A percentile compares a stretch with the other conserved stretches of the same genome.
phyloP scores from a whole-genome alignment of 1,140 invertebrate genomes.

The Conopomorpha cramerella region DNA sequence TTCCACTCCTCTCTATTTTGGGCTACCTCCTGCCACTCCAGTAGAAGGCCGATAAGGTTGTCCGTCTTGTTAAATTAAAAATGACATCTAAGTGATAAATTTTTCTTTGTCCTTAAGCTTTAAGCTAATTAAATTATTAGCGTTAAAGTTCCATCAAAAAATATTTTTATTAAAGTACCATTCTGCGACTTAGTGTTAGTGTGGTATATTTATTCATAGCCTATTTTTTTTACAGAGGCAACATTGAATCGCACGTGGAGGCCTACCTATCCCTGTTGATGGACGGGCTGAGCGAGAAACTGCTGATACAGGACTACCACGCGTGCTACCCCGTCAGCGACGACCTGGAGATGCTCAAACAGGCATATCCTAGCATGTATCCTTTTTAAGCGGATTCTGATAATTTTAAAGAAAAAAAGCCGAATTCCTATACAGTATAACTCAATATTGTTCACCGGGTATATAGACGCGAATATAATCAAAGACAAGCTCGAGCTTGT shows the following conservation, averaged over 20 bases:
- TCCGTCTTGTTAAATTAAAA: background rate
- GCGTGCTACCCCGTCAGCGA: constrained; percentile 63
- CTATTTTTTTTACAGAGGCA: constrained; percentile 54
- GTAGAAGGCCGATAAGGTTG: no score
- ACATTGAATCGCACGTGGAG: constrained; percentile 57
- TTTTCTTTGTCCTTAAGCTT: background rate
- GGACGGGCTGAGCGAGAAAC: constrained; percentile 66
- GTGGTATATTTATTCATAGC: no score
- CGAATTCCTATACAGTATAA: no score
- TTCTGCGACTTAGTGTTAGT: background rate
- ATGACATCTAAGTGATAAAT: background rate
- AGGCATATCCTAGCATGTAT: constrained; percentile 69
- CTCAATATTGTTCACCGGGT: no score
- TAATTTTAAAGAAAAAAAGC: no score
- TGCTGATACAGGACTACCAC: constrained; percentile 75
- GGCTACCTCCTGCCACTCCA: no score
- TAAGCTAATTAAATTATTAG: background rate
- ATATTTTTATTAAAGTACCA: background rate
- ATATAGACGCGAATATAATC: no score
- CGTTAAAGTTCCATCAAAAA: no score
- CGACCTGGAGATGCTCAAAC: constrained; percentile 64
- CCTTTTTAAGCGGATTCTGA: constrained; percentile 37
- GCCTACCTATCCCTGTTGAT: constrained; percentile 65
- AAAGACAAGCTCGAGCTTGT: no score
- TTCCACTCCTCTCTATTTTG: no score